Base-by-base conservation (phyloP, 2,888 invertebrate genomes). In the Lithophane leautieri region DNA sequence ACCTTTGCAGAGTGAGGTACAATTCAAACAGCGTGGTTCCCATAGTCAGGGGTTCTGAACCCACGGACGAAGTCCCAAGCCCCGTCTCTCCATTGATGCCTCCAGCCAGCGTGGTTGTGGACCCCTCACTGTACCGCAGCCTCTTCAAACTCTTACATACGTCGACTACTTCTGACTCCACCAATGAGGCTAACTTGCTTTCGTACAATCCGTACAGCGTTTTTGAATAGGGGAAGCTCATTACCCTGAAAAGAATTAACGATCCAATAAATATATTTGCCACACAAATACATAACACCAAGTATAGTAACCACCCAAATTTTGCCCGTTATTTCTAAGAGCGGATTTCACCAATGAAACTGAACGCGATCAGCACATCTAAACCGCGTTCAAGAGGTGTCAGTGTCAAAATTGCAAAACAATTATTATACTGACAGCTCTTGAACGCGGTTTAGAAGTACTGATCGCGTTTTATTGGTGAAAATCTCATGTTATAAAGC, bases 21-120 rank as follows among this genome's bases (percentile, higher is more conserved):
- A 99, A 96, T 93, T 99, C 99, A 93, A 99, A 99, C 70, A 99
- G 95, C 4, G 98, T 98, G 1, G 99, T 99, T 0, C 99, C 99
- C 97, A 98, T 98, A 3, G 97, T 97, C 60, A 98, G 94, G 22
- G 98, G 97, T 84, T 98, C 98, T 25, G 97, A 94, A 8, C 97
- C 97, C 0, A 97, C 95, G 2, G 94, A 91, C 1, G 96, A 93
- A 2, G 94, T 89, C 0, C 97, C 97, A 16, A 97, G 42, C 0
- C 95, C 95, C 2, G 97, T 95, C 28, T 94, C 96, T 25, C 97
- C 97, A 54, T 96, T 97, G 19, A 96, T 86, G 1, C 97, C 97
- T 2, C 97, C 97, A 2, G 97, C 97, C 68, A 94, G 94, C 16
- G 92, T 95, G 22, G 89, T 93, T 0, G 94, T 94, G 0, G 96